phyloP scores from a whole-genome alignment of 2,797 vertebrate genomes.

The Apogon hyalosoma region DNA sequence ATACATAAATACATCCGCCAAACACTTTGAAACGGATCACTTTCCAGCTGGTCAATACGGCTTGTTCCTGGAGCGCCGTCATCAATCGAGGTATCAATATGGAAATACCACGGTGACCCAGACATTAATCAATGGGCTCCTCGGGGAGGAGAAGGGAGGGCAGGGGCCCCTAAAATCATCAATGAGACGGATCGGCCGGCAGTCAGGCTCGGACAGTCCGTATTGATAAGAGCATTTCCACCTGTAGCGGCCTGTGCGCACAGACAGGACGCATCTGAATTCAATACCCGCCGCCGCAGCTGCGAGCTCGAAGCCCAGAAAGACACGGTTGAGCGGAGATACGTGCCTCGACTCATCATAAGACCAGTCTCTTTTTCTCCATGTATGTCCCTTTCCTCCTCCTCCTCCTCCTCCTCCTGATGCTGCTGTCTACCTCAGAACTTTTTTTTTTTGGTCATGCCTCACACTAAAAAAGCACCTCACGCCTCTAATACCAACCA shows the following conservation, averaged over 20 bases:
- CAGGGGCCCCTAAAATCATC: constrained; percentile 78
- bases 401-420: constrained; percentile 22
- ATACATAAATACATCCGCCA: constrained; percentile 65
- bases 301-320: constrained; percentile 74
- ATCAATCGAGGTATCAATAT: constrained; percentile 88
- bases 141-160: constrained; percentile 66
- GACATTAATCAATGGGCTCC: constrained; percentile 84
- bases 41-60: constrained; percentile 79
- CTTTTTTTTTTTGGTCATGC: constrained; percentile 57
- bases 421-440: constrained; percentile 50
- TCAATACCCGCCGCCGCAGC: constrained; percentile 80
- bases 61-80: constrained; percentile 79
- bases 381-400: constrained; percentile 47
- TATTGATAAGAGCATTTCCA: constrained; percentile 83
- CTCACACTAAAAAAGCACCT: constrained; percentile 42
- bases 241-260: constrained; percentile 73
- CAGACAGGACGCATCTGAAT: constrained; percentile 79
- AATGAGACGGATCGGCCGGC: constrained; percentile 81
- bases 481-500: constrained; percentile 58
- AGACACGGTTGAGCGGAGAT: constrained; percentile 82
- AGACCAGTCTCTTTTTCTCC: constrained; percentile 60
- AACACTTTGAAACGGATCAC: constrained; percentile 76
- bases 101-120: constrained; percentile 85
- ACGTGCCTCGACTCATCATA: constrained; percentile 86
- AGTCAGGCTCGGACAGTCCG: constrained; percentile 74